Evolutionary conservation across 92 coral and sea anemone species (phyloP).

Genomic region (Epizoanthus scotinus): DNA sequence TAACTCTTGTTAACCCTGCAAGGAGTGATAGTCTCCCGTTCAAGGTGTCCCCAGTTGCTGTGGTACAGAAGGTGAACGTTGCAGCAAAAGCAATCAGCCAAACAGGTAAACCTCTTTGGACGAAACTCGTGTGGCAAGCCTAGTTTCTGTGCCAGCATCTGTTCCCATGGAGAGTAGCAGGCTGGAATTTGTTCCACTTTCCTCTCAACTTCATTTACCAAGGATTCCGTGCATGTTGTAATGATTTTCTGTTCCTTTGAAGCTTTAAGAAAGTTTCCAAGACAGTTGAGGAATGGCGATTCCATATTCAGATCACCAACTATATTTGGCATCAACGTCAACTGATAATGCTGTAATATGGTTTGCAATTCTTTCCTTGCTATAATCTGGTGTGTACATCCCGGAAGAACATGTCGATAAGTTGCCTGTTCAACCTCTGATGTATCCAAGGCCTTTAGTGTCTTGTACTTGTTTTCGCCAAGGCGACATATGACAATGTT

Average conservation of each 20-base stretch:
- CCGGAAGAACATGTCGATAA: neutral
- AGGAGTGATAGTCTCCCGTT: constrained; percentile 1
- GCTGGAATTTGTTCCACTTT: neutral
- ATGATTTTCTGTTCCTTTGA: too few species aligned
- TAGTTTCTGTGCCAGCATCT: neutral
- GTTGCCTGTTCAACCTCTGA: neutral
- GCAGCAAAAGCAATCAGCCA: neutral
- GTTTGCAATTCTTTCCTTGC: neutral
- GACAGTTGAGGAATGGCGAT: too few species aligned
- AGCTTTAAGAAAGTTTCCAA: too few species aligned
- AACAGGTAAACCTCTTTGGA: neutral
- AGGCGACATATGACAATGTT: neutral
- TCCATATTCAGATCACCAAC: too few species aligned
- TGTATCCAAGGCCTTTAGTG: neutral
- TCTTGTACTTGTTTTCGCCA: neutral
- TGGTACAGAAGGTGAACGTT: constrained; percentile 2
- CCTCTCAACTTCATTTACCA: too few species aligned
- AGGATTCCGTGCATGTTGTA: too few species aligned
- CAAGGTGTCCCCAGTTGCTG: constrained; percentile 6
- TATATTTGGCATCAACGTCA: too few species aligned
- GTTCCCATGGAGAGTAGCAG: neutral
- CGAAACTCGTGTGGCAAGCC: neutral
- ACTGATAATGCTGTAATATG: too few species aligned
- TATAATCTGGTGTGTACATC: neutral
- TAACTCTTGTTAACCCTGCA: neutral